These are phyloP conservation scores for Equus quagga DNA, from an alignment of 2,113 vertebrate genomes.

Conservation along the genomic window DNA sequence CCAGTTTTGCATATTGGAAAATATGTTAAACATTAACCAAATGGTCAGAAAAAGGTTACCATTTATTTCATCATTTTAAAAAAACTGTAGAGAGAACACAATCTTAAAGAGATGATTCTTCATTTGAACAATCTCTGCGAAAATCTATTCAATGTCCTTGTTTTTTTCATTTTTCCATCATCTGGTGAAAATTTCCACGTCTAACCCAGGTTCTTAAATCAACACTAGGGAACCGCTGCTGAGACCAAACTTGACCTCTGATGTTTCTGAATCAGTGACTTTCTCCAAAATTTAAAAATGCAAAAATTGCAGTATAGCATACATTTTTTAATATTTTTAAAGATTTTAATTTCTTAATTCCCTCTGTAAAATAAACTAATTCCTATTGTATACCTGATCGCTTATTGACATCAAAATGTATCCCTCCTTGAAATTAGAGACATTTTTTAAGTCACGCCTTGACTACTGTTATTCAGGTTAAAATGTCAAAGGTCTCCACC, in stretches of 20 bases:
- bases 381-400: no score
- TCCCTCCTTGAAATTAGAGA: not conserved
- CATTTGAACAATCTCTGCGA: not conserved
- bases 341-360: not conserved
- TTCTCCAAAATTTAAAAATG: not conserved
- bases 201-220: not conserved
- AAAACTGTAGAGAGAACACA: not conserved
- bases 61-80: not conserved
- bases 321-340: not conserved
- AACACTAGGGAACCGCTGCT: no score
- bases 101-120: not conserved
- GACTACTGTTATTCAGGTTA: no score
- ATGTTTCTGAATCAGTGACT: not conserved
- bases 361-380: not conserved
- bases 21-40: not conserved
- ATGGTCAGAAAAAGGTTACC: not conserved
- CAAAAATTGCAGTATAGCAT: not conserved
- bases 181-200: not conserved
- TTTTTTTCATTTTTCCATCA: not conserved
- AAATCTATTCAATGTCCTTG: no score
- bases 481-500: not conserved
- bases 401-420: not conserved
- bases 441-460: no score
- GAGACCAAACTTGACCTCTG: not conserved
- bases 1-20: not conserved